phyloP scores from a whole-genome alignment of 1,140 invertebrate species.

The Hylaeus anthracinus region DNA sequence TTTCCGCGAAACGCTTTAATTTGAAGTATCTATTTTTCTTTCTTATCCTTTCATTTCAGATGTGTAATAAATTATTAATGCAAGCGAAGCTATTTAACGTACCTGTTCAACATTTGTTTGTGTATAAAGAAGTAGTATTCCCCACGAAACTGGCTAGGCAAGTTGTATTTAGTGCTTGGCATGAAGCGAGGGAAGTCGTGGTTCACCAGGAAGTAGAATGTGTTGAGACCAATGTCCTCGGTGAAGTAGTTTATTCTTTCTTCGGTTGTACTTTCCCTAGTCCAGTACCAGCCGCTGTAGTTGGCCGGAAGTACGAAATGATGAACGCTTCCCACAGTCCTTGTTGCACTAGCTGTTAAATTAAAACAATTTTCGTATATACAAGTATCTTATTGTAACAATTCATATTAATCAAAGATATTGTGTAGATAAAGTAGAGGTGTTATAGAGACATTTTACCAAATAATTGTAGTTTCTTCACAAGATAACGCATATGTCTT shows the following conservation, averaged over 20 bases:
- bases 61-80: too few relatives aligned
- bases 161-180: constrained; percentile 77
- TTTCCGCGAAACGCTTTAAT: too few relatives aligned
- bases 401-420: too few relatives aligned
- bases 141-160: constrained; percentile 82
- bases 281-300: constrained; percentile 79
- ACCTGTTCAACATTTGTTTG: constrained; percentile 83
- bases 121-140: constrained; percentile 84
- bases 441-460: too few relatives aligned
- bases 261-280: constrained; percentile 9
- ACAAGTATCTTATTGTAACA: background rate
- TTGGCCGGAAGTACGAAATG: constrained; percentile 77
- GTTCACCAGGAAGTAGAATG: constrained; percentile 85
- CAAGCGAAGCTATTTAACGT: background rate
- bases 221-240: constrained; percentile 86
- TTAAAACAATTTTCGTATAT: background rate
- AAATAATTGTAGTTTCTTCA: too few relatives aligned
- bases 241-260: constrained; percentile 84
- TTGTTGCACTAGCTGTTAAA: constrained; percentile 30
- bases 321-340: constrained; percentile 43
- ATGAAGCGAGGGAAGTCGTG: constrained; percentile 85
- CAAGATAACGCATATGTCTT: too few relatives aligned
- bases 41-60: too few relatives aligned
- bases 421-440: too few relatives aligned
- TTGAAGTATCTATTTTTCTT: too few relatives aligned